phyloP scores from a whole-genome alignment of 1,140 invertebrate genomes.

The Apolygus lucorum region DNA sequence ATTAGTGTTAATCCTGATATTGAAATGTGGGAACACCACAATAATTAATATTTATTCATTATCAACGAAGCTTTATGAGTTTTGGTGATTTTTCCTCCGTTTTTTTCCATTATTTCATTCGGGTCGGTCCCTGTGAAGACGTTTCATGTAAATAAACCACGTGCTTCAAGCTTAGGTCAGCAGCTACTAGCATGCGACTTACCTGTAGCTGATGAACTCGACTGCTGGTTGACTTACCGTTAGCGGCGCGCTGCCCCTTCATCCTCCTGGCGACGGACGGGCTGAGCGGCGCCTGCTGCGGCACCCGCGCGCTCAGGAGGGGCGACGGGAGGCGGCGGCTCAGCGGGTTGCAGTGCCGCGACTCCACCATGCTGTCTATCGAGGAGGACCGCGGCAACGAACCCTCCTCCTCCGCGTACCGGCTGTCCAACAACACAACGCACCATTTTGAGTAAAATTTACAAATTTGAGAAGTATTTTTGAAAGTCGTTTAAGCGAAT shows the following conservation, averaged over 20 bases:
- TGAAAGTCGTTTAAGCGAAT: constrained; percentile 35
- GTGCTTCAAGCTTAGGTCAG: too few relatives aligned
- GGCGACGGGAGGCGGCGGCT: constrained; percentile 36
- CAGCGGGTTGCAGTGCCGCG: constrained; percentile 43
- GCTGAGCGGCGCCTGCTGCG: constrained; percentile 54
- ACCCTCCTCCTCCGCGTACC: constrained; percentile 34
- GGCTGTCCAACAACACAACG: too few relatives aligned
- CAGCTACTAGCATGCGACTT: not conserved
- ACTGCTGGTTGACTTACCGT: constrained; percentile 48
- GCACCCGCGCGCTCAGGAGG: constrained; percentile 34
- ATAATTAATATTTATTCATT: too few relatives aligned
- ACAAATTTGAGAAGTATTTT: too few relatives aligned
- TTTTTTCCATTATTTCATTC: too few relatives aligned
- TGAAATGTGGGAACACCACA: too few relatives aligned
- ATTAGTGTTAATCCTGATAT: too few relatives aligned
- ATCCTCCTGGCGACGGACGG: constrained; percentile 60
- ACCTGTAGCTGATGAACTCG: not conserved
- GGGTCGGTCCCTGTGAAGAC: too few relatives aligned
- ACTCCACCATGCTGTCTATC: constrained; percentile 63
- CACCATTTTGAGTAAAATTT: too few relatives aligned
- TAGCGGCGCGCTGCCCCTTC: constrained; percentile 59
- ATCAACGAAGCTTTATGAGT: too few relatives aligned
- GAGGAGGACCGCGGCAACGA: constrained; percentile 63
- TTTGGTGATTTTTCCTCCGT: too few relatives aligned
- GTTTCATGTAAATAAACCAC: too few relatives aligned